These are phyloP conservation scores for Zoroaster sp. DNA, from an alignment of 53 echinoderm and acorn worm species.

Conservation along the genomic window DNA sequence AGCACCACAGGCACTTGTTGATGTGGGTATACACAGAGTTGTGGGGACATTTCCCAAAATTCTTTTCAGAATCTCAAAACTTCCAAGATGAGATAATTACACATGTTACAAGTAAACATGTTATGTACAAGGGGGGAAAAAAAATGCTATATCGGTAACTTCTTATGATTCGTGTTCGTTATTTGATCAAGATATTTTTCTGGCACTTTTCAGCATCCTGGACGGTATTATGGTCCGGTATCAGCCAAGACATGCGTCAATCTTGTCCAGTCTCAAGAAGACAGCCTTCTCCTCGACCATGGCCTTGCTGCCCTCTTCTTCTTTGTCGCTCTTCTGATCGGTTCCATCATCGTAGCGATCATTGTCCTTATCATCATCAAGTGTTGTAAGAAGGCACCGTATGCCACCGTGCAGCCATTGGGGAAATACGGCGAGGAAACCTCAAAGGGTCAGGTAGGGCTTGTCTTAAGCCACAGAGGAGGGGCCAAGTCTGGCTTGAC, in stretches of 20 bases:
- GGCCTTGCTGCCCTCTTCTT: constrained; percentile 76
- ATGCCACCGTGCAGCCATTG: constrained; percentile 75
- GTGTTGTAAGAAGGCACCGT: constrained; percentile 63
- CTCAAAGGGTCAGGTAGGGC: background rate
- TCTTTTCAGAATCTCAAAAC: too few relatives aligned
- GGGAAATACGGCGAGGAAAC: constrained; percentile 5
- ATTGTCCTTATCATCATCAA: constrained; percentile 62
- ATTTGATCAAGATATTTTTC: too few relatives aligned
- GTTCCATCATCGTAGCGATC: constrained; percentile 61
- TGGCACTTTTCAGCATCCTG: constrained; percentile 64
- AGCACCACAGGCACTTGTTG: too few relatives aligned
- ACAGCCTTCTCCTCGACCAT: constrained; percentile 64
- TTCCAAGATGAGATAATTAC: too few relatives aligned
- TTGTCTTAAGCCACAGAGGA: constrained; percentile 18
- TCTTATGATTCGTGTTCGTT: too few relatives aligned
- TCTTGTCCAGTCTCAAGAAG: constrained; percentile 17
- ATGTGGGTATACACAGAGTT: too few relatives aligned
- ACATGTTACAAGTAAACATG: too few relatives aligned
- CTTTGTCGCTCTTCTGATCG: constrained; percentile 76
- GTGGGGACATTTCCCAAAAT: too few relatives aligned
- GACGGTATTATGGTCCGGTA: constrained; percentile 50
- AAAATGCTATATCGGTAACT: too few relatives aligned
- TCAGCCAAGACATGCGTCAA: constrained; percentile 61
- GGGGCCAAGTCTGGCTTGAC: constrained; percentile 28
- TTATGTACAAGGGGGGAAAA: too few relatives aligned